Base-by-base conservation (phyloP, 2,888 invertebrate genomes). In the Leistus spinibarbis region DNA sequence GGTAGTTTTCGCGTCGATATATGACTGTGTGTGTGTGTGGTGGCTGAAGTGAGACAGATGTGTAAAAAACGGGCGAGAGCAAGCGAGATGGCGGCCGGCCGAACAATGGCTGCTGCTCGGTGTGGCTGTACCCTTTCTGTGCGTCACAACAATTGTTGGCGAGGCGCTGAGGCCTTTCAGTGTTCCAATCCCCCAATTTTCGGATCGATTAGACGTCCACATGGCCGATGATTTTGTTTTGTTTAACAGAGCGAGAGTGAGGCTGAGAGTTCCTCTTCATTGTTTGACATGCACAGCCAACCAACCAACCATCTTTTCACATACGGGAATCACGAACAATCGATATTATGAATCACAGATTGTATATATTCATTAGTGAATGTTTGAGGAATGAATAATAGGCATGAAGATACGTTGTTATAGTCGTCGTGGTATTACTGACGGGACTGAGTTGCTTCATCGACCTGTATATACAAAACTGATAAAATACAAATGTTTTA, bases 161-260 rank as follows among this genome's bases (percentile, higher is more conserved):
- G 40, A 56, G 62, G 60, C 67, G 40, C 40, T 40, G n/a, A n/a
- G n/a, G 73, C 73, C 73, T 73, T 73, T 73, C 73, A 73, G 67
- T 57, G 40, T 73, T 73, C 40, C 67, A 73, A 73, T 73, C 73
- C 73, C 73, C 73, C 65, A 73, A 73, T 73, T 73, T 73, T 73
- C 73, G 73, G 67, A 73, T 73, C 73, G 73, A 73, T 73, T 73
- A 73, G 73, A 73, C 73, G 73, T 67, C 73, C 67, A 73, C 67
- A 67, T 67, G 73, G 73, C 10, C 40, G 40, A 73, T 67, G 67
- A 73, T 73, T 73, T 67, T 73, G 73, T 73, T 73, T 73, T 73
- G 73, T 73, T 73, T 73, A 73, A 73, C 73, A 67, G 73, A 60
- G n/a, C 60, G 17, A n/a, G 19, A 40, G 40, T 40, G 40, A 40